phyloP scores from a whole-genome alignment of 2,113 vertebrate species.

The Paratilapia polleni region DNA sequence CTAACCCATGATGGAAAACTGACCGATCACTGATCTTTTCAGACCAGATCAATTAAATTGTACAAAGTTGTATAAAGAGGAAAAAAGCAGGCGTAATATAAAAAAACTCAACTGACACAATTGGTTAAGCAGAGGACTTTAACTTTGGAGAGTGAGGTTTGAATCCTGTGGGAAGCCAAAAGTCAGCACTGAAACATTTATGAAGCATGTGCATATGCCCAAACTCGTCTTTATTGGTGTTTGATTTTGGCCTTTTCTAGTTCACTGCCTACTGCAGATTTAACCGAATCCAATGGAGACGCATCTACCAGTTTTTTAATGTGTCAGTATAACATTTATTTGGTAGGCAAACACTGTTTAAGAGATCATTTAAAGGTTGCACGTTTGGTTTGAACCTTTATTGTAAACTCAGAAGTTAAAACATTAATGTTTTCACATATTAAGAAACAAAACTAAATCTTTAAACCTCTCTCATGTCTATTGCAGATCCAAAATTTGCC shows the following conservation, averaged over 20 bases:
- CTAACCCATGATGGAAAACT: background rate
- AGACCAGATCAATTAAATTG: background rate
- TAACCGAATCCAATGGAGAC: background rate
- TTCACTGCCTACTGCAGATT: background rate
- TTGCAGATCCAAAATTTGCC: background rate
- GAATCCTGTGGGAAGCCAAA: background rate
- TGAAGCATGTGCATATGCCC: background rate
- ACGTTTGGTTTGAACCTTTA: background rate
- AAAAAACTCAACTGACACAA: no score
- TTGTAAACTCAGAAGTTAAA: background rate
- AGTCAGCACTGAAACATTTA: accelerated
- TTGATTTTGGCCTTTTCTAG: background rate
- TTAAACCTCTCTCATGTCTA: background rate
- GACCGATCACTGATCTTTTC: background rate
- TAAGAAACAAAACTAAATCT: background rate
- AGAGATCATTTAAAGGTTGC: background rate
- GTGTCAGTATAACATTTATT: background rate
- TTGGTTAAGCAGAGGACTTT: background rate
- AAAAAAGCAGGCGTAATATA: no score
- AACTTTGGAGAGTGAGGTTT: background rate
- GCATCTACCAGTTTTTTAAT: background rate
- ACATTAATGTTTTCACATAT: no score
- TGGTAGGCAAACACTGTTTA: background rate
- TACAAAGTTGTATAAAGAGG: background rate
- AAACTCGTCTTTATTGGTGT: background rate